phyloP scores from a whole-genome alignment of 2,113 vertebrate species.

The Dolichotis patagonum region DNA sequence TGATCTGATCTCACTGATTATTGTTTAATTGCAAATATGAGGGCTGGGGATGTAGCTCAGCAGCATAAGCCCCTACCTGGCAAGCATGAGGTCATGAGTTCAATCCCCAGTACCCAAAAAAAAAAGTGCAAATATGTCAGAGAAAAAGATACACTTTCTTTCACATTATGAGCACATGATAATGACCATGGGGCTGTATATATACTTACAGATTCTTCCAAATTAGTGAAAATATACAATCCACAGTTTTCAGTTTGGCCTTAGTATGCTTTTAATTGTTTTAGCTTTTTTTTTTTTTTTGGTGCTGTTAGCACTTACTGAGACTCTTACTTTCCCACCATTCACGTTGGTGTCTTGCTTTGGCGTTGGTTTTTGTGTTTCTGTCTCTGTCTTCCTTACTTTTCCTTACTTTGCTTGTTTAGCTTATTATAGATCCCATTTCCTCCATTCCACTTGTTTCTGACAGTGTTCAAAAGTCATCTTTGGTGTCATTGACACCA shows the following conservation, averaged over 20 bases:
- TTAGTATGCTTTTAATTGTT: not conserved
- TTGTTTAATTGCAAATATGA: not conserved
- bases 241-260: not conserved
- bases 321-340: not conserved
- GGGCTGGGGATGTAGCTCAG: too few relatives aligned
- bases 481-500: not conserved
- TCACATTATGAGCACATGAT: not conserved
- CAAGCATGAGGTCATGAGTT: too few relatives aligned
- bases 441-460: not conserved
- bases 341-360: not conserved
- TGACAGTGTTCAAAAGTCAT: not conserved
- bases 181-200: not conserved
- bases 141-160: not conserved
- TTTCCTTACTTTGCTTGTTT: not conserved
- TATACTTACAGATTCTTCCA: not conserved
- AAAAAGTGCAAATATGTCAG: not conserved
- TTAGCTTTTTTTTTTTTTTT: not conserved
- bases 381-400: not conserved
- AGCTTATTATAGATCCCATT: not conserved
- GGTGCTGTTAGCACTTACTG: not conserved
- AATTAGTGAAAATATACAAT: not conserved
- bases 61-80: too few relatives aligned
- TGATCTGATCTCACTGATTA: not conserved
- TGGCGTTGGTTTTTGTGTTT: not conserved
- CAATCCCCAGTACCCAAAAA: too few relatives aligned